Evolutionary conservation across 2,113 vertebrate genomes (phyloP), one percentile per base, ranked within the genome.

Genomic region (Perognathus longimembris): DNA sequence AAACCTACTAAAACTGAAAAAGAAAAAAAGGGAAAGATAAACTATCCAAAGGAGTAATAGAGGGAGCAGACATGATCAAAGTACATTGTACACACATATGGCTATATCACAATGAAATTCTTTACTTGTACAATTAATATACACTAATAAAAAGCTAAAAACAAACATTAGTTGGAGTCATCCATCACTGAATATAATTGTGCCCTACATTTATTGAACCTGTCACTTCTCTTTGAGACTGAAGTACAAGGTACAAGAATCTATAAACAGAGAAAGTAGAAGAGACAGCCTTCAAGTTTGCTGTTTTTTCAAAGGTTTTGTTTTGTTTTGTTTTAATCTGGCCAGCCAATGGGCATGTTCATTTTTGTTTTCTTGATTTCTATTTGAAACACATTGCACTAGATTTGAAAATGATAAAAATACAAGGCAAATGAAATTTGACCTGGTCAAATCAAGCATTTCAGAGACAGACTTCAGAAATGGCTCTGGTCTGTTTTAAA

Each of bases 401-500:
- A 64, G 40, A 59, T 97, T 96, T 91, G 73, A 97, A 94, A 93
- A 36, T 88, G 91, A 92, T 96, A 21, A 22, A 97, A 96, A 82
- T 64, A 79, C 15, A 89, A 95, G 81, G 94, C 67, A 93, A 94
- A 93, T 93, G 36, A 95, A 97, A 91, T 95, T 63, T 96, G 94
- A 97, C 88, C 95, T 92, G 77, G 82, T 90, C 96, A 97, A 95
- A 92, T 54, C 14, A 90, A 93, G 7, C 86, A 63, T 89, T 95
- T 96, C 92, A 92, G 73, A n/a, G 76, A 88, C 3, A 90, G 71
- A 79, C 63, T 95, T 89, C 85, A 84, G 92, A 97, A 96, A 40
- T n/a, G 57, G 93, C 85, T 63, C 54, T 34, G 92, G 79, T 95
- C 50, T 96, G 87, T 96, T 89, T 96, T 94, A 76, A 71, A 96